Evolutionary conservation across 2,888 invertebrate genomes (phyloP).

Genomic region (Ramazzottius varieornatus): DNA sequence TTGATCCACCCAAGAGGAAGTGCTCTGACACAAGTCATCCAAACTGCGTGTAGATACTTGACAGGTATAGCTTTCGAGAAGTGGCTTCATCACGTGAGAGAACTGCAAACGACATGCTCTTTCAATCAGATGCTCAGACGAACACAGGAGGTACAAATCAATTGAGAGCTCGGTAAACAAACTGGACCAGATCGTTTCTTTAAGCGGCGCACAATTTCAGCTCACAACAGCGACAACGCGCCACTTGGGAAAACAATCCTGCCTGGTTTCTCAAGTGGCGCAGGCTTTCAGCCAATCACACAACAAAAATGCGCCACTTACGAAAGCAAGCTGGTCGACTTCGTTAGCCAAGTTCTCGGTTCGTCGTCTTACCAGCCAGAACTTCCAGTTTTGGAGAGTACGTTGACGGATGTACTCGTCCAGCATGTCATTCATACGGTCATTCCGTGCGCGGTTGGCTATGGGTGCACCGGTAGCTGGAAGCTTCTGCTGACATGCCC

Average conservation of each 20-base stretch:
- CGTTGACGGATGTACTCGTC: conserved; percentile 60
- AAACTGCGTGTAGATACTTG: conserved; percentile 70
- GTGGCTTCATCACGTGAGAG: conserved; percentile 61
- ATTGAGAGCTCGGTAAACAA: too few species aligned
- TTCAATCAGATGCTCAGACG: too few species aligned
- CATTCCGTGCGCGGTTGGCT: conserved; percentile 49
- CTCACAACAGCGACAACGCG: too few species aligned
- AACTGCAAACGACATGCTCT: conserved; percentile 42
- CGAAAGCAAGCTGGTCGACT: not conserved
- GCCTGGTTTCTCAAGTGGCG: not conserved
- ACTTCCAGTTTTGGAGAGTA: conserved; percentile 80
- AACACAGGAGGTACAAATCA: too few species aligned
- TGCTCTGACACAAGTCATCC: conserved; percentile 68
- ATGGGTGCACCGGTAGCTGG: conserved; percentile 86
- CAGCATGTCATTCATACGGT: conserved; percentile 74
- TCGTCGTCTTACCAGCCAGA: conserved; percentile 67
- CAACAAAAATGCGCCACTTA: not conserved
- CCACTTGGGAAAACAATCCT: too few species aligned
- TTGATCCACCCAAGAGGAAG: conserved; percentile 78
- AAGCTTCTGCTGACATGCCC: conserved; percentile 71
- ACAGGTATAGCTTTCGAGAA: conserved; percentile 66
- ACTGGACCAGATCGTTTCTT: too few species aligned
- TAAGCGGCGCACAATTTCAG: too few species aligned
- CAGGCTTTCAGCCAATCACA: too few species aligned
- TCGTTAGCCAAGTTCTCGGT: not conserved